phyloP scores from a whole-genome alignment of 2,113 vertebrate genomes.

The Forbesichthys agassizii region DNA sequence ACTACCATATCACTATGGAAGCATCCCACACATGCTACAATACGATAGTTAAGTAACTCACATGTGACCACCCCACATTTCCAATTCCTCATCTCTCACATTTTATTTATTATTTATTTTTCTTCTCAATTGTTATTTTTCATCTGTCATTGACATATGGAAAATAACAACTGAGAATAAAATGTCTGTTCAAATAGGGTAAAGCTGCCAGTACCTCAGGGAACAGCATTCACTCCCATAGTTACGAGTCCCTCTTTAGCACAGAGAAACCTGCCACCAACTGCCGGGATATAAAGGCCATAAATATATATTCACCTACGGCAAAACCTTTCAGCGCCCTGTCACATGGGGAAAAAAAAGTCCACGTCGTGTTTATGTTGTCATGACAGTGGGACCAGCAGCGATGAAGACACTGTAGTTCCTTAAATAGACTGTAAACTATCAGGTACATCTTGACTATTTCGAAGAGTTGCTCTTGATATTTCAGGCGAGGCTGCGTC shows the following conservation, averaged over 20 bases:
- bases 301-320: constrained; percentile 59
- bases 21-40: too few species aligned
- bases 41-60: too few species aligned
- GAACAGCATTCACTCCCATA: constrained; percentile 33
- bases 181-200: neutral
- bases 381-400: constrained; percentile 37
- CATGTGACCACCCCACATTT: too few species aligned
- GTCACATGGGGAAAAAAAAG: constrained; percentile 43
- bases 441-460: constrained; percentile 20
- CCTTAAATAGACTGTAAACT: constrained; percentile 40
- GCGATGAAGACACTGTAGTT: constrained; percentile 22
- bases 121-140: too few species aligned
- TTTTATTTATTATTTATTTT: too few species aligned
- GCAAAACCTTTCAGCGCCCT: constrained; percentile 54
- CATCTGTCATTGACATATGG: too few species aligned
- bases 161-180: too few species aligned
- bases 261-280: constrained; percentile 37
- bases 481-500: constrained; percentile 32
- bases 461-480: constrained; percentile 40
- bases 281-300: constrained; percentile 47
- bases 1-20: too few species aligned
- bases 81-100: too few species aligned
- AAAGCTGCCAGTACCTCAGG: constrained; percentile 48
- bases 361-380: constrained; percentile 49
- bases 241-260: constrained; percentile 31